Evolutionary conservation across 2,888 invertebrate genomes (phyloP).

Genomic region (Trilocha varians): DNA sequence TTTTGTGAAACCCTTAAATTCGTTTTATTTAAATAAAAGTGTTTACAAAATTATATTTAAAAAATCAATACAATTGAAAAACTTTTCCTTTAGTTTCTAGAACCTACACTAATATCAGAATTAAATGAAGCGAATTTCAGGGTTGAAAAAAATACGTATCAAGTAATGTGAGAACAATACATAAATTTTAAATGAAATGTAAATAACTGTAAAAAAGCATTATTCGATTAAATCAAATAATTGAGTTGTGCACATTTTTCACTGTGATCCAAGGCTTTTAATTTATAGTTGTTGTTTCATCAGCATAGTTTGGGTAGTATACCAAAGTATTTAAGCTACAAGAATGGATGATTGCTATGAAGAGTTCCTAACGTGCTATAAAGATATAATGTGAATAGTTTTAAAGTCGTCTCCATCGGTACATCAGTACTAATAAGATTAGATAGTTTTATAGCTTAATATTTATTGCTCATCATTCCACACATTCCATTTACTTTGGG

Average conservation of each 20-base stretch:
- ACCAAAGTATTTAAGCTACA: slow-evolving; percentile 4
- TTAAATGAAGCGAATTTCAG: too few species aligned
- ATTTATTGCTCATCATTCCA: not conserved
- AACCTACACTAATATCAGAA: too few species aligned
- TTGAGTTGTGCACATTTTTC: not conserved
- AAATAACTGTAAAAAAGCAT: too few species aligned
- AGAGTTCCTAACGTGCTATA: not conserved
- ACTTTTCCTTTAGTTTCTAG: too few species aligned
- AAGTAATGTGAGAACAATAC: too few species aligned
- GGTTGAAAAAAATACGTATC: too few species aligned
- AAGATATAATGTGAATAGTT: too few species aligned
- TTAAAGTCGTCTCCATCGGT: not conserved
- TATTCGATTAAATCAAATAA: not conserved
- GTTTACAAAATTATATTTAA: too few species aligned
- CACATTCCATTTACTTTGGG: not conserved
- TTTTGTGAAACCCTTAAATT: too few species aligned
- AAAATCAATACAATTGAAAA: too few species aligned
- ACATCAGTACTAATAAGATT: not conserved
- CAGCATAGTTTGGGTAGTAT: not conserved
- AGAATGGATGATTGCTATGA: not conserved
- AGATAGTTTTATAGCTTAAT: not conserved
- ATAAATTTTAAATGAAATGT: not conserved
- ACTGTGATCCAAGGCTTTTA: not conserved
- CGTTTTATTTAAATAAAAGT: too few species aligned
- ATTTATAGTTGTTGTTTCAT: not conserved